Evolutionary conservation across 1,140 invertebrate genomes (phyloP).

Genomic region (Leptopilina clavipes): DNA sequence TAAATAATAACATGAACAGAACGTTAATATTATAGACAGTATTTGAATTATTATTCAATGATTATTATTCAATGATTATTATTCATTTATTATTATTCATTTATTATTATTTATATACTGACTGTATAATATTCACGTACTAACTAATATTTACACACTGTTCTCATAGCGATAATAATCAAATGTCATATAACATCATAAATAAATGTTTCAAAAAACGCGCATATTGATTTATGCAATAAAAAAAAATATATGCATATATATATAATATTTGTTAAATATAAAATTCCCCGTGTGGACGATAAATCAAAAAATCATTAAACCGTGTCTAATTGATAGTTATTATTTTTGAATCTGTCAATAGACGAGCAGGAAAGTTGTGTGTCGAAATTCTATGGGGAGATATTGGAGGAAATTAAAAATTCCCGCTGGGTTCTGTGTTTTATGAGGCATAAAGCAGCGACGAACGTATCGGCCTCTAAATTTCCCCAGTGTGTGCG

Average conservation of each 20-base stretch:
- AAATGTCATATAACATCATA: too few species aligned
- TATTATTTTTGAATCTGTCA: neutral
- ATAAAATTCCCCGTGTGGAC: neutral
- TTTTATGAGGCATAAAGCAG: conserved; percentile 34
- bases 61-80: too few species aligned
- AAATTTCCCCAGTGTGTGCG: conserved; percentile 24
- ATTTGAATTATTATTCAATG: too few species aligned
- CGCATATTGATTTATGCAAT: neutral
- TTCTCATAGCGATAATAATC: too few species aligned
- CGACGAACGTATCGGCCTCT: conserved; percentile 28
- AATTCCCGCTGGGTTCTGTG: conserved; percentile 30
- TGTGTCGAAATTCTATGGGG: conserved; percentile 14
- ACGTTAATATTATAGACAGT: too few species aligned
- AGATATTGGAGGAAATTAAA: conserved; percentile 8
- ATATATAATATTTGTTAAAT: too few species aligned
- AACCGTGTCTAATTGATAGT: neutral
- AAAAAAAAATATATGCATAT: neutral
- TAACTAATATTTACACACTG: too few species aligned
- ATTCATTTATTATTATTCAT: too few species aligned
- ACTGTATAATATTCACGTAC: too few species aligned
- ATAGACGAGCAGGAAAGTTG: neutral
- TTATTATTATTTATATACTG: too few species aligned
- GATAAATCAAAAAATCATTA: conserved; percentile 3
- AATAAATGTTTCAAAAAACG: too few species aligned
- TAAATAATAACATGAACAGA: too few species aligned